phyloP scores from a whole-genome alignment of 2,797 vertebrate species.

The Xenopus petersii region DNA sequence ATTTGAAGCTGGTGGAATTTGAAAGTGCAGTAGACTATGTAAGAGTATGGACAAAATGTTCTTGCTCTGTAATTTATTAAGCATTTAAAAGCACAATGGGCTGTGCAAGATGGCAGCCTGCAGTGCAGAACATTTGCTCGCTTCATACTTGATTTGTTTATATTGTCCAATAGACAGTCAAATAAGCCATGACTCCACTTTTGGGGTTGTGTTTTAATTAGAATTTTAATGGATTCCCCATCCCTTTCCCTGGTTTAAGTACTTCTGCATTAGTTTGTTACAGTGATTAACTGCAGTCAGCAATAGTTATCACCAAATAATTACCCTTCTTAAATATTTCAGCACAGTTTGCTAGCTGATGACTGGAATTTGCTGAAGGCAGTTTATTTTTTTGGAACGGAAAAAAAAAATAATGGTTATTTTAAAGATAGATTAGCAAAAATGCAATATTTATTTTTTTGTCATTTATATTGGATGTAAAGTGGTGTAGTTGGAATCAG shows the following conservation, averaged over 20 bases:
- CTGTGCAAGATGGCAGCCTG: constrained; percentile 45
- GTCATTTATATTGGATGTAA: not conserved
- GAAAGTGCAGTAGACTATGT: no score
- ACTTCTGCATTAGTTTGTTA: constrained; percentile 61
- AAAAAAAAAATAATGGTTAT: constrained; percentile 6
- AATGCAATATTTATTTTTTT: not conserved
- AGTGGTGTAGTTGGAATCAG: no score
- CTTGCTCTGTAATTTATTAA: no score
- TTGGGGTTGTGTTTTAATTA: constrained; percentile 64
- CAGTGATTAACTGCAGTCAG: constrained; percentile 63
- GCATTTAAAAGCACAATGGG: no score
- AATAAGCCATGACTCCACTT: constrained; percentile 60
- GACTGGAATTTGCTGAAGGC: constrained; percentile 34
- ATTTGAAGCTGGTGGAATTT: no score
- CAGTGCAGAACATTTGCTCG: constrained; percentile 56
- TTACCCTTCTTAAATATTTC: constrained; percentile 56
- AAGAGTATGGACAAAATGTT: no score
- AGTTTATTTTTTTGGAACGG: constrained; percentile 1
- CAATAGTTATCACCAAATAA: constrained; percentile 62
- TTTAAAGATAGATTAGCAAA: constrained; percentile 38
- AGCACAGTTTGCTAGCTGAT: constrained; percentile 44
- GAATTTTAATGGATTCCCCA: constrained; percentile 64
- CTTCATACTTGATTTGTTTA: constrained; percentile 55
- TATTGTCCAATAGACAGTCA: constrained; percentile 61
- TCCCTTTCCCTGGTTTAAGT: constrained; percentile 59